Evolutionary conservation across 2,113 vertebrate genomes (phyloP), one percentile per base, ranked within the genome.

Genomic region (Acanthisitta chloris): DNA sequence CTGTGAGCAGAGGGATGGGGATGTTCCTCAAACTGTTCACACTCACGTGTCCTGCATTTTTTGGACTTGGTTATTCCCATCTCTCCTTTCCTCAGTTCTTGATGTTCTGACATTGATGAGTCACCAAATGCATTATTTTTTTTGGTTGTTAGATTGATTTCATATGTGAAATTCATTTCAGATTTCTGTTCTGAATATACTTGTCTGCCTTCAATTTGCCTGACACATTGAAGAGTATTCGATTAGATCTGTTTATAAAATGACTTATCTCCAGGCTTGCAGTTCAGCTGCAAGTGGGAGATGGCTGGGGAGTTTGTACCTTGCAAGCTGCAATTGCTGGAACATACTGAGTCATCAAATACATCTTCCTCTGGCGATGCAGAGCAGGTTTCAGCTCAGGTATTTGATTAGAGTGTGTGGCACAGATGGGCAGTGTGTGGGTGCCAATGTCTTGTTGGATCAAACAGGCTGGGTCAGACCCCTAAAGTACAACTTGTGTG

Each of bases 141-240:
- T 91, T 72, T 15, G 24, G 49, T 82, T 45, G 40, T 69, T 86
- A 85, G 40, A 45, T 85, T 86, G 65, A 66, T 86, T 84, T 90
- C 88, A 59, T 86, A 70, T 94, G 92, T 86, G 66, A 87, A 89
- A 71, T 86, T 86, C 38, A 84, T 86, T 81, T 80, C 87, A 64
- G 70, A 70, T 78, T 81, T 64, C 81, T 83, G 64, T 51, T 86
- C 81, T 83, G 45, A 92, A 89, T 86, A 70, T 81, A 49, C 77
- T 86, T 62, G 34, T 72, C 80, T 49, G 74, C 69, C 88, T 94
- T 54, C 64, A 65, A 33, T 92, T 90, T 88, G 46, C 86, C 67
- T 28, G 73, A 69, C 71, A 65, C 81, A 45, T n/a, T 52, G 69
- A 78, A 76, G 40, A 62, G 90, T 90, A 54, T 69, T 62, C 7